These are phyloP conservation scores for Centrocercus urophasianus DNA, from an alignment of 2,113 vertebrate species.

Conservation along the genomic window DNA sequence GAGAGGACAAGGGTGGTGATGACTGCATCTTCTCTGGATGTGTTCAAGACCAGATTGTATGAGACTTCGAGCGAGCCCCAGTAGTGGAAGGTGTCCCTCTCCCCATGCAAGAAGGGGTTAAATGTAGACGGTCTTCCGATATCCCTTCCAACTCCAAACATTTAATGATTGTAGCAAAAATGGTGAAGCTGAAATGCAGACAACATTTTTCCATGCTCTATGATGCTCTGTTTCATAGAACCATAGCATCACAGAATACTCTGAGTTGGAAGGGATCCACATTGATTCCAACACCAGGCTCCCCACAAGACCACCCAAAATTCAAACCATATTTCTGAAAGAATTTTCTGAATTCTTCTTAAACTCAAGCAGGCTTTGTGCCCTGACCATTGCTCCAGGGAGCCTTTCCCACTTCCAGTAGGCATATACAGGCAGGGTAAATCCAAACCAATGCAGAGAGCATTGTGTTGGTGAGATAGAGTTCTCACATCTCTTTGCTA, in stretches of 20 bases:
- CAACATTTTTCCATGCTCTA: neutral
- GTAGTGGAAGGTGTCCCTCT: neutral
- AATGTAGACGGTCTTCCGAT: neutral
- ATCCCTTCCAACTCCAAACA: neutral
- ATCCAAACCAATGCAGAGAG: neutral
- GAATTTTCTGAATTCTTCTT: too few relatives aligned
- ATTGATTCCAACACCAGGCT: too few relatives aligned
- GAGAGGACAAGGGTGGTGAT: neutral
- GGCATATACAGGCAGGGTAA: neutral
- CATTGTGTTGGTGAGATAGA: neutral
- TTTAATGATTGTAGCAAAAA: neutral
- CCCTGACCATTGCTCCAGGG: too few relatives aligned
- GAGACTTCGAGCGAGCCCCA: neutral
- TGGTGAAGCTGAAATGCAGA: neutral
- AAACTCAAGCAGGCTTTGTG: too few relatives aligned
- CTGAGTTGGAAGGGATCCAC: too few relatives aligned
- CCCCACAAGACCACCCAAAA: too few relatives aligned
- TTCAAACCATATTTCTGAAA: too few relatives aligned
- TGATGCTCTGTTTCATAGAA: neutral
- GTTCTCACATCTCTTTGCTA: neutral
- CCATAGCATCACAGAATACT: too few relatives aligned
- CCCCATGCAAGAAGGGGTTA: neutral
- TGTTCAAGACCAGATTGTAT: neutral
- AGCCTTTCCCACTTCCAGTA: neutral
- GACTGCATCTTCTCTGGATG: neutral